A percentile compares a stretch with the other conserved stretches of the same genome.
These are phyloP conservation scores for Centropus unirufus DNA, from an alignment of 2,113 vertebrate species.

Conservation along the genomic window DNA sequence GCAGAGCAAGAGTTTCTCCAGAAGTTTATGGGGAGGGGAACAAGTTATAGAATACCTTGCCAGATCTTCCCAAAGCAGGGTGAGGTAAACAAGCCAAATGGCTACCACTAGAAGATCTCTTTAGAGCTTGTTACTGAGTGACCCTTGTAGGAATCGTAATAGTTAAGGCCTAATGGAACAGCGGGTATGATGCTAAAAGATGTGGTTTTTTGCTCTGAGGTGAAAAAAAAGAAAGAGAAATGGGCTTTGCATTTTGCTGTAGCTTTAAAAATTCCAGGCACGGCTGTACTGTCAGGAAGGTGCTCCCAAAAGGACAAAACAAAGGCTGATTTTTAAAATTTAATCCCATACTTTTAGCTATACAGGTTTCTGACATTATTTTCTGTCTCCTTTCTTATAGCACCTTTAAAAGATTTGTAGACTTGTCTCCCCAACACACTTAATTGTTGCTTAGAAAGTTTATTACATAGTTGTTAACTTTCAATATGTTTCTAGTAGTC, in stretches of 20 bases:
- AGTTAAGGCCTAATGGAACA: background rate
- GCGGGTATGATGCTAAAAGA: background rate
- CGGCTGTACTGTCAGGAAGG: background rate
- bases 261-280: background rate
- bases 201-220: rapidly evolving
- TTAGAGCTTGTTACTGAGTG: background rate
- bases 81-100: background rate
- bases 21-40: background rate
- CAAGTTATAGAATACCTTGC: background rate
- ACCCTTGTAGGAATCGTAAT: background rate
- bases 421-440: background rate
- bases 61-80: background rate
- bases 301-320: background rate
- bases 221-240: background rate
- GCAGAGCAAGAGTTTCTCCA: background rate
- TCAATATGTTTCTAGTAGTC: conserved; percentile 11
- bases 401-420: background rate
- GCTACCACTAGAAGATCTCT: background rate
- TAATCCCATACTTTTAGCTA: background rate
- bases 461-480: conserved; percentile 41
- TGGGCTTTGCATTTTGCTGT: background rate
- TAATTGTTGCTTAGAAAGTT: conserved; percentile 25
- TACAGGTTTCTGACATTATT: background rate
- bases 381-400: background rate
- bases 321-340: background rate